phyloP scores from a whole-genome alignment of 2,113 vertebrate genomes.

The Protobothrops flavoviridis region DNA sequence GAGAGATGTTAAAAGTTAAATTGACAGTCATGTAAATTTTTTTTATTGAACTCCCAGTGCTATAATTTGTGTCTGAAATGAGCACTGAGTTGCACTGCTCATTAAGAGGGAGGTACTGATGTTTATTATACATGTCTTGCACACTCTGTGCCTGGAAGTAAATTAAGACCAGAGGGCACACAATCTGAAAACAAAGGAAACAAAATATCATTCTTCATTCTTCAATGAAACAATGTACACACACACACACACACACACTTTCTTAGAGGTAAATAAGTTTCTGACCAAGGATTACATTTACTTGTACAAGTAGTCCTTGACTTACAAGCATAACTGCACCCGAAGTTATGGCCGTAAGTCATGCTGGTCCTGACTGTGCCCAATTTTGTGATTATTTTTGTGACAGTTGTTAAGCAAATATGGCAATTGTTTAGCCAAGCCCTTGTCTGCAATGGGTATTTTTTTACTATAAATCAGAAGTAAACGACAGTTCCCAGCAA shows the following conservation, averaged over 20 bases:
- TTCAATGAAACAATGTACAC: neutral
- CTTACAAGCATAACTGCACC: neutral
- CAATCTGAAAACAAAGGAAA: neutral
- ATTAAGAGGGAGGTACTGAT: constrained; percentile 7
- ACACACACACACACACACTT: neutral
- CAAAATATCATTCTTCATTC: neutral
- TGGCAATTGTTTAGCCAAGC: neutral
- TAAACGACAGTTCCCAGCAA: neutral
- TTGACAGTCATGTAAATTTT: neutral
- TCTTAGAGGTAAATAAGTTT: no score
- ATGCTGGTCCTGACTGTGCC: neutral
- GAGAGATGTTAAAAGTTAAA: constrained; percentile 30
- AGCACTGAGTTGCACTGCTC: neutral
- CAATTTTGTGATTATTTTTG: neutral
- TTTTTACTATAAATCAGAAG: neutral
- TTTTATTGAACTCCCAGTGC: neutral
- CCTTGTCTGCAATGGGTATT: neutral
- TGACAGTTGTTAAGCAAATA: neutral
- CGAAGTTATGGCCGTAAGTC: neutral
- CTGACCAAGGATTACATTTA: neutral
- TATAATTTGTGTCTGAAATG: neutral
- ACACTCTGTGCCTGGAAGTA: constrained; percentile 1
- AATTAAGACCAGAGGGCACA: constrained; percentile 15
- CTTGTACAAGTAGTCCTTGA: neutral
- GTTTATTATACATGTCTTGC: neutral